These are phyloP conservation scores for Pristionchus exspectatus DNA, from an alignment of 2,888 invertebrate species.

Conservation along the genomic window DNA sequence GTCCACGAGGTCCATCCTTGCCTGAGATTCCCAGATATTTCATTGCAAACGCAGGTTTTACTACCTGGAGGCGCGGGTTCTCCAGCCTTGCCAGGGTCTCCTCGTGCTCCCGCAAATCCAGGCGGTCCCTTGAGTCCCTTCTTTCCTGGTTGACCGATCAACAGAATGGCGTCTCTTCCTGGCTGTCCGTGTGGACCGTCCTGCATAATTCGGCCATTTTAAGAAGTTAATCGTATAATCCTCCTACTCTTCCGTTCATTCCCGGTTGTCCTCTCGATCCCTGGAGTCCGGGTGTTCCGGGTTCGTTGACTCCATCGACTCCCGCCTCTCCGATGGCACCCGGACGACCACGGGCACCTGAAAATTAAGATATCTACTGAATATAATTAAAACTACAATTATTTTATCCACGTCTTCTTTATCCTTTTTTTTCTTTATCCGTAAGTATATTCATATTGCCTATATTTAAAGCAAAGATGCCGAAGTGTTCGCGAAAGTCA, in stretches of 20 bases:
- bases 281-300: constrained; percentile 46
- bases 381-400: no score
- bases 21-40: constrained; percentile 38
- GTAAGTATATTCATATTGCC: no score
- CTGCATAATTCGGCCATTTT: background rate
- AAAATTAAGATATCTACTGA: background rate
- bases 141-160: constrained; percentile 57
- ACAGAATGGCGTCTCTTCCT: constrained; percentile 55
- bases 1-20: constrained; percentile 56
- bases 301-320: constrained; percentile 55
- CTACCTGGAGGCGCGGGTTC: constrained; percentile 58
- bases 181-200: constrained; percentile 49
- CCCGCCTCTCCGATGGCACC: constrained; percentile 23
- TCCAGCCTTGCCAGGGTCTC: constrained; percentile 56
- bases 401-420: no score
- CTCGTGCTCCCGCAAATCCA: constrained; percentile 56
- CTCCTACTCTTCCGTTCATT: constrained; percentile 49
- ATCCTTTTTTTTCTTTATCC: no score
- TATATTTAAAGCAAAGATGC: no score
- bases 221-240: background rate
- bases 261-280: constrained; percentile 55
- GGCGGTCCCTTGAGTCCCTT: constrained; percentile 54
- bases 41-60: background rate
- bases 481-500: no score
- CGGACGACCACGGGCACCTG: constrained; percentile 45